Conservation (phyloP, 1,140 invertebrate species). For the Wasmannia auropunctata region DNA sequence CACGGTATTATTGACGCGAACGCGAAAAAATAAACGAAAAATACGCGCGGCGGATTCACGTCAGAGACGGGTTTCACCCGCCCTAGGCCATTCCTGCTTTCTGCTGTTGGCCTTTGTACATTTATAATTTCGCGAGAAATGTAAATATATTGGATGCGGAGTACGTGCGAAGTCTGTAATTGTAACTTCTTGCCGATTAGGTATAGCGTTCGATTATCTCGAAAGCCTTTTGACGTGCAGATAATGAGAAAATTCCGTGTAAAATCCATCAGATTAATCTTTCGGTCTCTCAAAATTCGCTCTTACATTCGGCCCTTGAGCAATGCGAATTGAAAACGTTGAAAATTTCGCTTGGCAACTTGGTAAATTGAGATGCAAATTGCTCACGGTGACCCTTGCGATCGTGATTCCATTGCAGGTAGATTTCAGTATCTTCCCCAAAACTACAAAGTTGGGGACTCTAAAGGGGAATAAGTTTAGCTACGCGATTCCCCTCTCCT, state of each 20-base stretch:
- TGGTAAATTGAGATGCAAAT: conserved; percentile 35
- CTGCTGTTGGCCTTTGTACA: background rate
- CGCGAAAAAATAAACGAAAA: conserved; percentile 40
- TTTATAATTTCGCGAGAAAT: conserved; percentile 19
- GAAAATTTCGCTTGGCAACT: conserved; percentile 18
- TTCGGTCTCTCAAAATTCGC: background rate
- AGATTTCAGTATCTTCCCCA: background rate
- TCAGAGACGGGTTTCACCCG: background rate
- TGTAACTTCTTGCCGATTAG: background rate
- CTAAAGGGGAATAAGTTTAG: conserved; percentile 11
- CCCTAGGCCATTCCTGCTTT: background rate
- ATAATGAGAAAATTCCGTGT: background rate
- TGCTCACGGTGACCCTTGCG: conserved; percentile 3
- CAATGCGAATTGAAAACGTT: conserved; percentile 18
- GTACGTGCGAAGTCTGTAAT: background rate
- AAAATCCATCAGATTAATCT: conserved; percentile 7
- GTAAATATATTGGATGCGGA: background rate
- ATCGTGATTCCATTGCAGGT: conserved; percentile 11
- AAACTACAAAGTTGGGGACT: conserved; percentile 33
- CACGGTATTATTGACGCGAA: conserved; percentile 43
- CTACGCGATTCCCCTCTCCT: background rate
- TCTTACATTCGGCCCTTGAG: background rate
- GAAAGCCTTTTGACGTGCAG: background rate
- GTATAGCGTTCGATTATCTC: background rate
- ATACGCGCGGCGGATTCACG: conserved; percentile 3